Evolutionary conservation across 2,797 vertebrate species (phyloP).

Genomic region (Danio choprae): DNA sequence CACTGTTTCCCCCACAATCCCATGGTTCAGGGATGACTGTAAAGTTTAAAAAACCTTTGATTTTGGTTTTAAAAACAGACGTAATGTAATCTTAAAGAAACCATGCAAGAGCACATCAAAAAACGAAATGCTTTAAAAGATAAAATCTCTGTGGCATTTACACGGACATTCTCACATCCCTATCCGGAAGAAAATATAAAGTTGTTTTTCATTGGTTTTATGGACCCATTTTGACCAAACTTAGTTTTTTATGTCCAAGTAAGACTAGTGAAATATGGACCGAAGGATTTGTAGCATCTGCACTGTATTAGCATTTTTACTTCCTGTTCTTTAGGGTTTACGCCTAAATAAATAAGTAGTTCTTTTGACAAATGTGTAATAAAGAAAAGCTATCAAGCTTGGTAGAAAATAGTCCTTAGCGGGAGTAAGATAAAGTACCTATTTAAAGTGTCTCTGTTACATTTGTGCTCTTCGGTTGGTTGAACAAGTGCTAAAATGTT

Average conservation of each 20-base stretch:
- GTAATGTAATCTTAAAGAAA: conserved; percentile 15
- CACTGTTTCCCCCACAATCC: neutral
- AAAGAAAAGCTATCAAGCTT: neutral
- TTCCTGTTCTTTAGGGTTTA: neutral
- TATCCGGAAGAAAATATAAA: too few species aligned
- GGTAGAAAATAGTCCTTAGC: neutral
- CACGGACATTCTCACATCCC: too few species aligned
- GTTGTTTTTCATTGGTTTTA: neutral
- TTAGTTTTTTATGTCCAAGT: neutral
- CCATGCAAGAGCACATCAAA: neutral
- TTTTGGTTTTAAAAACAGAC: neutral
- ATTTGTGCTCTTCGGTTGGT: neutral
- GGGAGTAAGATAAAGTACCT: neutral
- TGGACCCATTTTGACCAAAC: too few species aligned
- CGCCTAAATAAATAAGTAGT: neutral
- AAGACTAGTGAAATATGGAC: neutral
- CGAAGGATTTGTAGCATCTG: neutral
- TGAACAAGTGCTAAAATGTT: neutral
- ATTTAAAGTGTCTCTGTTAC: neutral
- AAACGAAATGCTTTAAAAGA: conserved; percentile 10
- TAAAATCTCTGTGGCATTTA: neutral
- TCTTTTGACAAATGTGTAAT: neutral
- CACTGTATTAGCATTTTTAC: neutral
- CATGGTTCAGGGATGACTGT: neutral
- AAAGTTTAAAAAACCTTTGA: conserved; percentile 25